Conservation (phyloP, 2,797 vertebrate species). For the Crocidura indochinensis region DNA sequence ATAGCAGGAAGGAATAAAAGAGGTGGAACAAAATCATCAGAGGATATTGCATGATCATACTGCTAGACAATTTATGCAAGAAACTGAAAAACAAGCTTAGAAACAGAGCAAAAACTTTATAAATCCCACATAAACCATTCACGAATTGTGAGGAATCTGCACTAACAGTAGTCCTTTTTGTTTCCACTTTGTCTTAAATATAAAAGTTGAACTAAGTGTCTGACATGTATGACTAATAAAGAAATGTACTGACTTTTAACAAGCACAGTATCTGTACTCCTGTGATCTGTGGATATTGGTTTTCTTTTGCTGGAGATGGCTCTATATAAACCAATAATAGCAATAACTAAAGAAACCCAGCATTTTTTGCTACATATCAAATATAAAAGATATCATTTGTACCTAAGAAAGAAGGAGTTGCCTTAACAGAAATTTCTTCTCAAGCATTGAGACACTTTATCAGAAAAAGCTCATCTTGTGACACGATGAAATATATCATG, state of each 20-base stretch:
- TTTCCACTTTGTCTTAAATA: not conserved
- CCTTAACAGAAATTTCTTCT: slow-evolving; percentile 41
- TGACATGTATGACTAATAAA: not conserved
- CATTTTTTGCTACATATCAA: not conserved
- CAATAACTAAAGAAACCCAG: not conserved
- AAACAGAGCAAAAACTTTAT: not conserved
- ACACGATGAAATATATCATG: slow-evolving; percentile 7
- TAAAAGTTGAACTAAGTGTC: not conserved
- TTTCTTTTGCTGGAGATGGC: not conserved
- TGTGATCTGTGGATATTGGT: not conserved
- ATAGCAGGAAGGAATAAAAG: not conserved
- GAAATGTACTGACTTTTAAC: not conserved
- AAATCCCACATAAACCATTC: not conserved
- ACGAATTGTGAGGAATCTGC: slow-evolving; percentile 45
- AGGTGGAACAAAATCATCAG: not conserved
- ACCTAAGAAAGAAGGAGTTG: slow-evolving; percentile 20
- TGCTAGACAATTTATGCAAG: slow-evolving; percentile 23
- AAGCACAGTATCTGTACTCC: not conserved
- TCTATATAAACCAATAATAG: slow-evolving; percentile 26
- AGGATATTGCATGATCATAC: not conserved
- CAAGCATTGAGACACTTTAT: slow-evolving; percentile 50
- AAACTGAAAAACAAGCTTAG: not conserved
- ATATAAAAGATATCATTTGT: slow-evolving; percentile 41
- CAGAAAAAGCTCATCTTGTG: slow-evolving; percentile 65
- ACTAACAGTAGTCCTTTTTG: not conserved